These are phyloP conservation scores for Drosophila kanekoi DNA, from an alignment of 2,888 invertebrate species.

Conservation along the genomic window DNA sequence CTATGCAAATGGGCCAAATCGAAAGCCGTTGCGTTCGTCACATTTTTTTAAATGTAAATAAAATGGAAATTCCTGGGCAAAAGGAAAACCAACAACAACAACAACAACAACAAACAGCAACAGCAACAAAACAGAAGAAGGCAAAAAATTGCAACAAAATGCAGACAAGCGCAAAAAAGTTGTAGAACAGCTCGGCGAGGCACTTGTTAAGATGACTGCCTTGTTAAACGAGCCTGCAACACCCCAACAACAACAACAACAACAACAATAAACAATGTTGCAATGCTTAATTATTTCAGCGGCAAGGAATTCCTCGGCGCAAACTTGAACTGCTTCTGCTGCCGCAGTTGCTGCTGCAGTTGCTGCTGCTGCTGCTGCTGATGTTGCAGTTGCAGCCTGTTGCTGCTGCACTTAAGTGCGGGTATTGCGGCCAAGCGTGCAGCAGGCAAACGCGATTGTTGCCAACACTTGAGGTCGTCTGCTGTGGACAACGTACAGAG, in stretches of 20 bases:
- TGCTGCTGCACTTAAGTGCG: conserved; percentile 53
- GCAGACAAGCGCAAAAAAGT: conserved; percentile 49
- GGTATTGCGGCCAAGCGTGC: conserved; percentile 67
- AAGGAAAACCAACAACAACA: conserved; percentile 24
- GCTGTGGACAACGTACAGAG: conserved; percentile 31
- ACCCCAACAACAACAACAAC: conserved; percentile 58
- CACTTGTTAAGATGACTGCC: conserved; percentile 79
- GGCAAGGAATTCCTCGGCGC: conserved; percentile 78
- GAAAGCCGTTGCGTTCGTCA: conserved; percentile 61
- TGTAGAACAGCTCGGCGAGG: conserved; percentile 69
- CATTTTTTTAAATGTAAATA: conserved; percentile 74
- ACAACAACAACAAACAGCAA: conserved; percentile 11
- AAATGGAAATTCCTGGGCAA: conserved; percentile 73
- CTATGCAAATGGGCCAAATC: conserved; percentile 72
- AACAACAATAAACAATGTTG: conserved; percentile 77
- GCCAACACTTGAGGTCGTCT: conserved; percentile 78
- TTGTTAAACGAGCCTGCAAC: conserved; percentile 81
- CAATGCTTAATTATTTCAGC: conserved; percentile 81
- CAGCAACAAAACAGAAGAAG: conserved; percentile 4
- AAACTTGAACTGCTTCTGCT: conserved; percentile 78
- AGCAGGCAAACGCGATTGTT: conserved; percentile 68
- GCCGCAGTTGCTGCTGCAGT: conserved; percentile 38
- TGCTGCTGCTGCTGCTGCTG: conserved; percentile 30
- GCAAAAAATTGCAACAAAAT: conserved; percentile 31
- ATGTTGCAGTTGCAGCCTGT: conserved; percentile 38